A percentile compares a stretch with the other conserved stretches of the same genome.
phyloP scores from a whole-genome alignment of 2,113 vertebrate species.

The Ailurus styani region DNA sequence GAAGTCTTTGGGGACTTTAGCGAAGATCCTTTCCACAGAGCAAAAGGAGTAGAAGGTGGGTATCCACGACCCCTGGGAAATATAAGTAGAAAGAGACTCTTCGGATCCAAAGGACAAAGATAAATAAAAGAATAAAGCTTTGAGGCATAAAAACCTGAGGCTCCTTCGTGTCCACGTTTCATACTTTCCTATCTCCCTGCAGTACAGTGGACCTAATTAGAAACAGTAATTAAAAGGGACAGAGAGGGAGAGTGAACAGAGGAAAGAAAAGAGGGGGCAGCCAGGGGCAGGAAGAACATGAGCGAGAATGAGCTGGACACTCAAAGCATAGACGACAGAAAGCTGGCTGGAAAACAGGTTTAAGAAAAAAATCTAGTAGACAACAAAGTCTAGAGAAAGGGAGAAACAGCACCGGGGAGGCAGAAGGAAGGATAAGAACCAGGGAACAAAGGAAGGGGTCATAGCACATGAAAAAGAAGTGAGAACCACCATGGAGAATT shows the following conservation, averaged over 20 bases:
- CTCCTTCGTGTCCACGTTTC: not conserved
- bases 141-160: not conserved
- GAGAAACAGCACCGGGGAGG: not conserved
- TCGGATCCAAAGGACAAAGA: conserved; percentile 16
- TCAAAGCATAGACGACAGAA: not conserved
- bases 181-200: not conserved
- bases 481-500: not conserved
- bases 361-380: not conserved
- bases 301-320: not conserved
- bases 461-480: not conserved
- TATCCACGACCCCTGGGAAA: not conserved
- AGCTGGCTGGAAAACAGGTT: not conserved
- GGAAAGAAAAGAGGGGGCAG: not conserved
- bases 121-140: conserved; percentile 17
- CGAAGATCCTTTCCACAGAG: not conserved
- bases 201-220: not conserved
- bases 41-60: not conserved
- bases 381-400: not conserved
- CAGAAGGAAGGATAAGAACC: not conserved
- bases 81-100: not conserved
- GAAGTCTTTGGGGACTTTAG: not conserved
- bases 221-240: not conserved
- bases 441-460: not conserved
- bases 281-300: not conserved
- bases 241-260: not conserved